Conservation (phyloP, 2,888 invertebrate species). For the Myopa testacea region DNA sequence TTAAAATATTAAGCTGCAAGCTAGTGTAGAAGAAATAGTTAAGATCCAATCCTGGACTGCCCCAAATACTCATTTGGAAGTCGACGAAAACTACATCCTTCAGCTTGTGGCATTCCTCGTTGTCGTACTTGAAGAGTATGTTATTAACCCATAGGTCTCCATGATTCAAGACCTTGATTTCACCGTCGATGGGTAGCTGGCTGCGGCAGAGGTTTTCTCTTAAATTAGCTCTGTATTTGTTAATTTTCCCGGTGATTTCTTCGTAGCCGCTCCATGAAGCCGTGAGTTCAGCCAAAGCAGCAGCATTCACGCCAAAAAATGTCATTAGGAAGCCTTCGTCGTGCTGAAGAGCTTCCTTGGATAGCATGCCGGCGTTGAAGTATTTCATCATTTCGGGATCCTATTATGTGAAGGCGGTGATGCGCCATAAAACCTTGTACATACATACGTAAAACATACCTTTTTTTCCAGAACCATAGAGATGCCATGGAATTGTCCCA, state of each 20-base stretch:
- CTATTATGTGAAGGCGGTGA: slow-evolving; percentile 19
- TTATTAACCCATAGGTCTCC: slow-evolving; percentile 72
- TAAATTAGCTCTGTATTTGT: slow-evolving; percentile 51
- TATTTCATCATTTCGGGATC: slow-evolving; percentile 47
- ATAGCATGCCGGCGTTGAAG: slow-evolving; percentile 55
- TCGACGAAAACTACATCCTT: slow-evolving; percentile 60
- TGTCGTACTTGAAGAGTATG: slow-evolving; percentile 68
- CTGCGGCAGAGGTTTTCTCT: slow-evolving; percentile 52
- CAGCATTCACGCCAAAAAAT: slow-evolving; percentile 51
- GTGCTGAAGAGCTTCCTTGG: slow-evolving; percentile 49
- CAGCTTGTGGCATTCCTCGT: slow-evolving; percentile 10
- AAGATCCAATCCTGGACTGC: slow-evolving; percentile 65
- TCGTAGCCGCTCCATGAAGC: slow-evolving; percentile 68
- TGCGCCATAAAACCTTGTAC: neutral
- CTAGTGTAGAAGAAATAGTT: slow-evolving; percentile 67
- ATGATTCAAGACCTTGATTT: slow-evolving; percentile 69
- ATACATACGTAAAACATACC: slow-evolving; percentile 58
- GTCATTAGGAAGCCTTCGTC: slow-evolving; percentile 52
- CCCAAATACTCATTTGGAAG: slow-evolving; percentile 62
- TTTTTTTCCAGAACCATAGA: slow-evolving; percentile 70
- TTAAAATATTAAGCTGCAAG: slow-evolving; percentile 56
- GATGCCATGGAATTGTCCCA: slow-evolving; percentile 71
- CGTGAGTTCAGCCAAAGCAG: slow-evolving; percentile 58
- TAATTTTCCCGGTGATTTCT: slow-evolving; percentile 63
- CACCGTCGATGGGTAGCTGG: slow-evolving; percentile 53